A percentile compares a stretch with the other conserved stretches of the same genome.
Conservation (phyloP, 2,888 invertebrate species). For the Meganola albula region DNA sequence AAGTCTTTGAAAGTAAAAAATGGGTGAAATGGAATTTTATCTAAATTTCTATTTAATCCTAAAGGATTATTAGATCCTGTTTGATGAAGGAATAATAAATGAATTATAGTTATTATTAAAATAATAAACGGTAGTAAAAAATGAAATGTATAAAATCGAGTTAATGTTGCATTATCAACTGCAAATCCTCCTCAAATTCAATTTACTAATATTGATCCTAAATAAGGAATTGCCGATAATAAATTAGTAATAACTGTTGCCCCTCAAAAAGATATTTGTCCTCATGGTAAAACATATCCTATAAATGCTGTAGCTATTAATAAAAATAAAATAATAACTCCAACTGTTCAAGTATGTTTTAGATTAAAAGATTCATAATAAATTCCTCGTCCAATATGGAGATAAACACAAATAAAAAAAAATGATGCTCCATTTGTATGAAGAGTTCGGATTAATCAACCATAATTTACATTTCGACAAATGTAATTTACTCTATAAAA, state of each 20-base stretch:
- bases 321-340: slow-evolving; percentile 81
- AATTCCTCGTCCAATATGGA: slow-evolving; percentile 82
- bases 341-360: slow-evolving; percentile 80
- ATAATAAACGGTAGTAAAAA: slow-evolving; percentile 85
- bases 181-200: slow-evolving; percentile 88
- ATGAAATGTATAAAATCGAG: slow-evolving; percentile 86
- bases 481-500: slow-evolving; percentile 83
- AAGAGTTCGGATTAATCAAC: slow-evolving; percentile 80
- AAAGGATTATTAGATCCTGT: slow-evolving; percentile 81
- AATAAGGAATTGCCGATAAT: slow-evolving; percentile 83
- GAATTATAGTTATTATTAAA: slow-evolving; percentile 77
- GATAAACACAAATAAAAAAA: slow-evolving; percentile 83
- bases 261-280: slow-evolving; percentile 90
- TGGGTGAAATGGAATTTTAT: slow-evolving; percentile 83
- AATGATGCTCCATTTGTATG: slow-evolving; percentile 86
- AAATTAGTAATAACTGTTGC: slow-evolving; percentile 88
- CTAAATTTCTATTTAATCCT: slow-evolving; percentile 80
- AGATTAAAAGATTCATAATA: slow-evolving; percentile 70
- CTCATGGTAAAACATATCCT: slow-evolving; percentile 87
- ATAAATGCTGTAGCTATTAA: slow-evolving; percentile 85
- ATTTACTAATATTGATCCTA: slow-evolving; percentile 80
- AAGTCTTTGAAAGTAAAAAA: slow-evolving; percentile 82
- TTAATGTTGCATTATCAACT: slow-evolving; percentile 84
- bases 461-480: slow-evolving; percentile 83
- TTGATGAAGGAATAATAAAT: slow-evolving; percentile 82